A percentile compares a stretch with the other conserved stretches of the same genome.
phyloP scores from a whole-genome alignment of 2,888 invertebrate species.

The Habroteleia sp. region DNA sequence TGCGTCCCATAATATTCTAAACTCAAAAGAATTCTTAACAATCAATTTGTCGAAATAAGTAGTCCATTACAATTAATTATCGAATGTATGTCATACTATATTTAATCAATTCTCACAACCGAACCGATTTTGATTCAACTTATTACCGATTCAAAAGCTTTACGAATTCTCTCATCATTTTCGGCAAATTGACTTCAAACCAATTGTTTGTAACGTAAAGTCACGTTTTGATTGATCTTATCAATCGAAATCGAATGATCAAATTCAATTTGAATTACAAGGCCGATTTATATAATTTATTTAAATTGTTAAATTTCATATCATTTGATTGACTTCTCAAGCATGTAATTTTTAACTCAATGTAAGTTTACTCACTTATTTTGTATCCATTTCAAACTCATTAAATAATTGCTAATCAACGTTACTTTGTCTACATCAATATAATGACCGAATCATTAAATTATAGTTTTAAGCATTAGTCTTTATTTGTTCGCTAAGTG shows the following conservation, averaged over 20 bases:
- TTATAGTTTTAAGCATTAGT: no score
- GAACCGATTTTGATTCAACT: no score
- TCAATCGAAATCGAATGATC: slow-evolving; percentile 9
- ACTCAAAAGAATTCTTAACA: slow-evolving; percentile 2
- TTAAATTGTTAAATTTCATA: slow-evolving; percentile 23
- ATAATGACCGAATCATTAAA: no score
- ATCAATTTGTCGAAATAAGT: slow-evolving; percentile 28
- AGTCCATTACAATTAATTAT: no score
- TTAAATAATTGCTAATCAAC: no score
- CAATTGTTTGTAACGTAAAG: slow-evolving; percentile 22
- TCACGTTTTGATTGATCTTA: slow-evolving; percentile 15
- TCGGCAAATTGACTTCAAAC: slow-evolving; percentile 21
- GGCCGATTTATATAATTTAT: slow-evolving; percentile 25
- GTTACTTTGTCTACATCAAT: no score
- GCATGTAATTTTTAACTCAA: slow-evolving; percentile 48
- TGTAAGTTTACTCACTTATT: slow-evolving; percentile 40
- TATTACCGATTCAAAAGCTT: no score
- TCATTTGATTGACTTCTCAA: slow-evolving; percentile 37
- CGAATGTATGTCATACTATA: no score
- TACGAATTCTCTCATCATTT: no score
- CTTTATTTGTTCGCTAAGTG: background rate
- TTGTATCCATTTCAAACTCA: slow-evolving; percentile 41
- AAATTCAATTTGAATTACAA: slow-evolving; percentile 20
- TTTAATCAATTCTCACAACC: no score
- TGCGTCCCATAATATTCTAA: slow-evolving; percentile 32